Base-by-base conservation (phyloP, 2,888 invertebrate species). In the Pyrrhia umbra region DNA sequence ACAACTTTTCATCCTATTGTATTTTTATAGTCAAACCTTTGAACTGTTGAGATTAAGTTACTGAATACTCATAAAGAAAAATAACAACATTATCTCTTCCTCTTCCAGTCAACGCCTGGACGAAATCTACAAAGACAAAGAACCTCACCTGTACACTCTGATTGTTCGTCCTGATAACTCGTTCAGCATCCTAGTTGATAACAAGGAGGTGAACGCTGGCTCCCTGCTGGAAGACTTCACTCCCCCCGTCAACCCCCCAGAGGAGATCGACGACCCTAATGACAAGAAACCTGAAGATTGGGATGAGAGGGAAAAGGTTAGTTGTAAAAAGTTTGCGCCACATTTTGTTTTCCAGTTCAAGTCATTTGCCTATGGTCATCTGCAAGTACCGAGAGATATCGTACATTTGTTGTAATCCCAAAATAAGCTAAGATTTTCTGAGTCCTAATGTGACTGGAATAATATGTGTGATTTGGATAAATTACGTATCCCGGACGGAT, bases 121-220 rank as follows among this genome's bases (percentile, higher is more conserved):
- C 82, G 98, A 98, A 75, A 96, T 96, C 37, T 98, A 98, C 95
- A 97, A 97, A 82, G 99, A 99, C 92, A 98, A 99, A 88, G 96
- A 98, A 72, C 98, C 99, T 0, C 99, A 99, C 88, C 96, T 99
- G 50, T 99, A 99, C 96, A 99, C 99, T 0, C 95, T 99, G 69
- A 96, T 99, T 77, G 96, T 99, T 16, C 97, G 97, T 20, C 98
- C 99, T 0, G 99, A 99, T 94, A 99, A 99, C 94, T 98, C 99
- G 0, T 99, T 99, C 92, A 97, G 97, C 90, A 98, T 98, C 5
- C 96, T 97, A 62, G 95, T 99, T 1, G 99, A 99, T 92, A 96
- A 97, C 83, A 97, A 96, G 85, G 95, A 97, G 50, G 96, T 98
- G 2, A 98, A 98, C 88, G 96, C 97, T 23, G 99, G 99, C 10